Percentiles rank a stretch among this genome's conserved stretches.
Conservation (phyloP, 2,797 vertebrate species). For the Molossus alvarezi region DNA sequence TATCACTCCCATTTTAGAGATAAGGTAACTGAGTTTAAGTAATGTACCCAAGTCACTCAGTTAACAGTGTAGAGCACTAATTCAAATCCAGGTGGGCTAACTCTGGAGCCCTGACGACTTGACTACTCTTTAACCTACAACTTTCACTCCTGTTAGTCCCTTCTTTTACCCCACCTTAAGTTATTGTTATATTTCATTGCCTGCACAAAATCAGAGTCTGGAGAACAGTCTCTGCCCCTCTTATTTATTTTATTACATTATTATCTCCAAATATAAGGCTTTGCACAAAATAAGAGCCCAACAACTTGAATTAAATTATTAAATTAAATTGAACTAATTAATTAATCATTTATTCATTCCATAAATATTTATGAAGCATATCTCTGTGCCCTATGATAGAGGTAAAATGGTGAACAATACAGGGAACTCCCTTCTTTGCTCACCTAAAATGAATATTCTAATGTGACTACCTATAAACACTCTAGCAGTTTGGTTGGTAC, state of each 20-base stretch:
- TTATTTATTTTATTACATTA: not conserved
- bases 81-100: not conserved
- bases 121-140: not conserved
- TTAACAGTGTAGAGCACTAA: not conserved
- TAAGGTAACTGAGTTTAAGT: slow-evolving; percentile 36
- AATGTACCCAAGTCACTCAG: not conserved
- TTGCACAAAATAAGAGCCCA: slow-evolving; percentile 17
- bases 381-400: not conserved
- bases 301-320: slow-evolving; percentile 13
- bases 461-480: not conserved
- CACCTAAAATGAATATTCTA: not conserved
- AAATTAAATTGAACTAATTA: slow-evolving; percentile 49
- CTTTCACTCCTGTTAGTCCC: not conserved
- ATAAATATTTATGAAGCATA: slow-evolving; percentile 18
- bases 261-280: not conserved
- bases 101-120: not conserved
- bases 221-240: not conserved
- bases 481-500: not conserved
- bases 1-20: not conserved
- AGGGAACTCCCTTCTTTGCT: not conserved
- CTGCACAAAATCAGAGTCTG: not conserved
- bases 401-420: not conserved
- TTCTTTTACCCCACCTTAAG: not conserved
- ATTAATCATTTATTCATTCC: not conserved
- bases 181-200: not conserved